Conservation (phyloP, 2,797 vertebrate species). For the Aplochiton taeniatus region DNA sequence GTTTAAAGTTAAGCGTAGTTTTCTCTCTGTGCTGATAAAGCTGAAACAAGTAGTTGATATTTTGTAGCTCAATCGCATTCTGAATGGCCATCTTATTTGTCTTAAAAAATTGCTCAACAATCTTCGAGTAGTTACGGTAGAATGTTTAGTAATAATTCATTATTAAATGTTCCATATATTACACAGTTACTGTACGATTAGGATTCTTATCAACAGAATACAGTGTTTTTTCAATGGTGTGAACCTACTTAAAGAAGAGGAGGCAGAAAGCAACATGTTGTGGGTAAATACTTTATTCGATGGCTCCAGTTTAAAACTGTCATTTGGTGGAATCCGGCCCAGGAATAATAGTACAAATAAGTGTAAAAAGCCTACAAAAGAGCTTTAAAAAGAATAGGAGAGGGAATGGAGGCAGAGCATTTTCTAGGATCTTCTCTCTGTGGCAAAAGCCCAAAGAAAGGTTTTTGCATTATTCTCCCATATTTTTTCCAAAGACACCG, state of each 20-base stretch:
- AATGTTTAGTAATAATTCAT: too few species aligned
- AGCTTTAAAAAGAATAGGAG: slow-evolving; percentile 52
- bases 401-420: slow-evolving; percentile 75
- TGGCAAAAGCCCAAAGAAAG: slow-evolving; percentile 37
- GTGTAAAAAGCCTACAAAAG: slow-evolving; percentile 64
- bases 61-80: too few species aligned
- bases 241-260: background rate
- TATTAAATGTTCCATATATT: too few species aligned
- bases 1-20: too few species aligned
- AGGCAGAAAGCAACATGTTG: background rate
- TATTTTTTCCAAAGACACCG: slow-evolving; percentile 20
- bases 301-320: slow-evolving; percentile 30
- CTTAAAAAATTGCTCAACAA: too few species aligned
- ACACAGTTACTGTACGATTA: too few species aligned
- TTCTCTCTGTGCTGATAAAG: too few species aligned
- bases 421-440: slow-evolving; percentile 43
- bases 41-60: too few species aligned
- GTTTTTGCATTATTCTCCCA: slow-evolving; percentile 28
- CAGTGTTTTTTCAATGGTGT: background rate
- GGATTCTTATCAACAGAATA: too few species aligned
- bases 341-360: slow-evolving; percentile 43
- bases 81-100: too few species aligned
- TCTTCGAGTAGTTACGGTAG: too few species aligned
- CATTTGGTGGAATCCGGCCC: slow-evolving; percentile 52
- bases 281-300: slow-evolving; percentile 63